Percentiles rank a stretch among this genome's conserved stretches.
Evolutionary conservation across 2,888 invertebrate species (phyloP).

Genomic region (Caenorhabditis panamensis): DNA sequence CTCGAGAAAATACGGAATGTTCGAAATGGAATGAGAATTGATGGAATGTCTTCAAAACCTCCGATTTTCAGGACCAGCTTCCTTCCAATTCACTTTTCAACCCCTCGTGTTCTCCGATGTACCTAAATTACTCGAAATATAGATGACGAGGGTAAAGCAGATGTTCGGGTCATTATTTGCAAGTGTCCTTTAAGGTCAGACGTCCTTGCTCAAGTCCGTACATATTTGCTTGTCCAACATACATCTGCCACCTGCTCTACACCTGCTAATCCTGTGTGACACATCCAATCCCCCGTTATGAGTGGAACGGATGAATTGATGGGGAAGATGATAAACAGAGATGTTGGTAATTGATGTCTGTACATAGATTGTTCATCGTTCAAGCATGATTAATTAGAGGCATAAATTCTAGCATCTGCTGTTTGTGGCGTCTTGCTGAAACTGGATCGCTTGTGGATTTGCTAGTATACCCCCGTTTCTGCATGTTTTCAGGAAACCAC

Average conservation of each 20-base stretch:
- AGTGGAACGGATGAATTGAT: slow-evolving; percentile 13
- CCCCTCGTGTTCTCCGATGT: not conserved
- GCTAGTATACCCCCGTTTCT: no score
- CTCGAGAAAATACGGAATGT: no score
- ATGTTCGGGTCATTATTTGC: slow-evolving; percentile 47
- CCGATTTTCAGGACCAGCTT: no score
- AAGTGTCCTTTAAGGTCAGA: slow-evolving; percentile 12
- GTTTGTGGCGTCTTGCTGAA: not conserved
- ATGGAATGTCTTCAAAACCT: no score
- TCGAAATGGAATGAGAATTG: no score
- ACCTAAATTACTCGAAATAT: not conserved
- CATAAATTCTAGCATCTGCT: not conserved
- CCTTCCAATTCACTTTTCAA: no score
- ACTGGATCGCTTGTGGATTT: slow-evolving; percentile 9
- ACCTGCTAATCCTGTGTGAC: slow-evolving; percentile 43
- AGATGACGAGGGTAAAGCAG: slow-evolving; percentile 17
- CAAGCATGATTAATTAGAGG: slow-evolving; percentile 17
- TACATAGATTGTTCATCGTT: not conserved
- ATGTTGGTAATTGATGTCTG: not conserved
- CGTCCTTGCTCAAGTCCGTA: slow-evolving; percentile 24
- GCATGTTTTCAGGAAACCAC: not conserved
- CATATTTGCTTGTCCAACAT: slow-evolving; percentile 38
- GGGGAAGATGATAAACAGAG: not conserved
- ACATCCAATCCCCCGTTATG: not conserved
- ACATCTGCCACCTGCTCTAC: slow-evolving; percentile 49